These are phyloP conservation scores for Aethina tumida DNA, from an alignment of 1,140 invertebrate genomes.

Conservation along the genomic window DNA sequence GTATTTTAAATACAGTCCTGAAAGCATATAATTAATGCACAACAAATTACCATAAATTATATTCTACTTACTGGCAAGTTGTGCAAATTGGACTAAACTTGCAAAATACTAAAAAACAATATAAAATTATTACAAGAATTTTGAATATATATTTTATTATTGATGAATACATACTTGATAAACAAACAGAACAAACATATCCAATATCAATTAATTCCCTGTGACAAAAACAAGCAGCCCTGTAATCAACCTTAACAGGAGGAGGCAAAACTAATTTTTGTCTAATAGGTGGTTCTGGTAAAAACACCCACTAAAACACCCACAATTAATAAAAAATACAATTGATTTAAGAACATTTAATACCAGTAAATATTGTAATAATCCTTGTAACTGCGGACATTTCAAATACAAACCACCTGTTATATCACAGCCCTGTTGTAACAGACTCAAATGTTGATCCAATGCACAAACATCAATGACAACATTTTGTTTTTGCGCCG, in stretches of 20 bases:
- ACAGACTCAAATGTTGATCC: slow-evolving; percentile 78
- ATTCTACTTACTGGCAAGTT: slow-evolving; percentile 82
- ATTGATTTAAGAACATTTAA: slow-evolving; percentile 4
- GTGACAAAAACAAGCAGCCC: slow-evolving; percentile 97
- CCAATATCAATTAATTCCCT: slow-evolving; percentile 92
- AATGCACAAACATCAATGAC: slow-evolving; percentile 89
- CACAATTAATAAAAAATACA: slow-evolving; percentile 10
- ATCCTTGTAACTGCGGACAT: slow-evolving; percentile 64
- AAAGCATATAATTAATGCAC: slow-evolving; percentile 37
- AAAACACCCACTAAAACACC: slow-evolving; percentile 76
- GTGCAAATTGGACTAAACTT: slow-evolving; percentile 96
- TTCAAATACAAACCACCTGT: slow-evolving; percentile 85
- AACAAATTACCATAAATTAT: slow-evolving; percentile 8
- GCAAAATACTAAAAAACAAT: slow-evolving; percentile 80
- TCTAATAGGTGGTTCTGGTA: slow-evolving; percentile 72
- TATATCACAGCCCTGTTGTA: slow-evolving; percentile 94
- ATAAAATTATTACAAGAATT: slow-evolving; percentile 24
- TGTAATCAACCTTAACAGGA: slow-evolving; percentile 84
- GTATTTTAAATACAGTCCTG: slow-evolving; percentile 76
- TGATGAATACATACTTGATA: slow-evolving; percentile 66
- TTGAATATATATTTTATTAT: slow-evolving; percentile 9
- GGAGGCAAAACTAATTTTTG: slow-evolving; percentile 81
- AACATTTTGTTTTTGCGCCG: slow-evolving; percentile 82
- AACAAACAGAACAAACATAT: slow-evolving; percentile 95
- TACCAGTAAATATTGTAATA: slow-evolving; percentile 91